phyloP scores from a whole-genome alignment of 30 jellyfish, hydroid and myxozoan species.

The Aurelia sp. region DNA sequence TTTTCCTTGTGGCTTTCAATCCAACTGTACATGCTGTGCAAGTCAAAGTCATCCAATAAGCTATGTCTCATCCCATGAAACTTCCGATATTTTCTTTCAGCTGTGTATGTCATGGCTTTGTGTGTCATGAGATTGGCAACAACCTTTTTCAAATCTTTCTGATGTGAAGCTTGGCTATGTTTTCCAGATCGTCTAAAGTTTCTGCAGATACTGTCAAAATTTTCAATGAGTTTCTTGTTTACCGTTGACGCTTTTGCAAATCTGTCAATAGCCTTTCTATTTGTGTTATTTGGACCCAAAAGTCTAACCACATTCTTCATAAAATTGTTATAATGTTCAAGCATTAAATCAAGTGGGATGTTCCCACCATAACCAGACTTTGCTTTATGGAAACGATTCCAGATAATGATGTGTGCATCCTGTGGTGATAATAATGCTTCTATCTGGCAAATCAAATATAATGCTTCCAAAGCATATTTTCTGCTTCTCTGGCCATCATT shows the following conservation, averaged over 20 bases:
- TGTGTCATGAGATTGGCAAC: not conserved
- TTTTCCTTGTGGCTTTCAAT: not conserved
- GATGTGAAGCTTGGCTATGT: not conserved
- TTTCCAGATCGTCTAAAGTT: conserved; percentile 32
- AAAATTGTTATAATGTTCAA: conserved; percentile 44
- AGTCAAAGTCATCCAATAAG: not conserved
- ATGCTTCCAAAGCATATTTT: conserved; percentile 53
- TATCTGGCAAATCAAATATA: conserved; percentile 37
- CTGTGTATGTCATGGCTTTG: not conserved
- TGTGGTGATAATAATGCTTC: conserved; percentile 28
- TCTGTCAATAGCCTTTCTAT: conserved; percentile 15
- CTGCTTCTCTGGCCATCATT: conserved; percentile 47
- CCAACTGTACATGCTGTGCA: not conserved
- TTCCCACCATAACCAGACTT: too few species aligned
- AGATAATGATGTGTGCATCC: conserved; percentile 26
- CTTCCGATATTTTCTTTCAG: not conserved
- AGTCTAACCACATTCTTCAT: conserved; percentile 9
- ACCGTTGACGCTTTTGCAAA: conserved; percentile 29
- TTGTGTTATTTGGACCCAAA: conserved; percentile 44
- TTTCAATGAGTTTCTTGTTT: conserved; percentile 25
- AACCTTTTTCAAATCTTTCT: not conserved
- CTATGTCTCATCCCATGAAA: not conserved
- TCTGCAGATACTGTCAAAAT: conserved; percentile 23
- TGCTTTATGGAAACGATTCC: conserved; percentile 46
- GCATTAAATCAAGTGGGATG: conserved; percentile 36